These are phyloP conservation scores for Chelonus formosanus DNA, from an alignment of 2,888 invertebrate genomes.

Conservation along the genomic window DNA sequence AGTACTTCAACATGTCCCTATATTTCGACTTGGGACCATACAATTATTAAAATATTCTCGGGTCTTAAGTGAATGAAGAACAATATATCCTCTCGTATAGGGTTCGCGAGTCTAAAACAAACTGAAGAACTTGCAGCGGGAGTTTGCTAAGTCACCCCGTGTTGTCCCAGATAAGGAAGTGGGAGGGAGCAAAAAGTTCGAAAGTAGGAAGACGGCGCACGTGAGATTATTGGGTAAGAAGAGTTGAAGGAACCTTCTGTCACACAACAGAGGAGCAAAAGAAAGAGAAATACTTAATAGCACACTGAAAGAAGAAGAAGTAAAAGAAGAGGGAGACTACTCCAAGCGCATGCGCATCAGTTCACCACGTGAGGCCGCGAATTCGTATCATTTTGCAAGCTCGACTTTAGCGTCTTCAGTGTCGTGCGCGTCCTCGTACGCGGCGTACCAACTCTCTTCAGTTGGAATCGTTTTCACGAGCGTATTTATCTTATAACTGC, in stretches of 20 bases:
- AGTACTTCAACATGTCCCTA: no score
- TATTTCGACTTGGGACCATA: no score
- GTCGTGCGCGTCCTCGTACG: constrained; percentile 60
- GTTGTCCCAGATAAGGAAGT: constrained; percentile 16
- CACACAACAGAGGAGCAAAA: constrained; percentile 9
- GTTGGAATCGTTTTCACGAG: not conserved
- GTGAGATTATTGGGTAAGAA: constrained; percentile 8
- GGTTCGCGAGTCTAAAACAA: constrained; percentile 6
- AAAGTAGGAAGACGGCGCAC: constrained; percentile 1
- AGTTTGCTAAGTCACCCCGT: not conserved
- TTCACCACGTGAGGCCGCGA: constrained; percentile 63
- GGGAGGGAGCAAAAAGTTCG: constrained; percentile 13
- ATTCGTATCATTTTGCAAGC: constrained; percentile 52
- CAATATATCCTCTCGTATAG: not conserved
- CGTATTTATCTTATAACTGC: not conserved
- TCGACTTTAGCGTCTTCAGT: constrained; percentile 58
- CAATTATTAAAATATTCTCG: no score
- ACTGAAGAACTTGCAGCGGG: constrained; percentile 7
- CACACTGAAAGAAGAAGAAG: constrained; percentile 26
- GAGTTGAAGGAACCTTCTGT: constrained; percentile 11
- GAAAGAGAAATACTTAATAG: constrained; percentile 19
- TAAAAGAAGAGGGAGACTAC: constrained; percentile 41
- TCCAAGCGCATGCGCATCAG: constrained; percentile 60
- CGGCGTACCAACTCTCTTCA: constrained; percentile 42
- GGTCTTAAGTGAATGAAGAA: no score